A percentile compares a stretch with the other conserved stretches of the same genome.
These are phyloP conservation scores for Lepidurus packardi DNA, from an alignment of 1,140 invertebrate genomes.

Conservation along the genomic window DNA sequence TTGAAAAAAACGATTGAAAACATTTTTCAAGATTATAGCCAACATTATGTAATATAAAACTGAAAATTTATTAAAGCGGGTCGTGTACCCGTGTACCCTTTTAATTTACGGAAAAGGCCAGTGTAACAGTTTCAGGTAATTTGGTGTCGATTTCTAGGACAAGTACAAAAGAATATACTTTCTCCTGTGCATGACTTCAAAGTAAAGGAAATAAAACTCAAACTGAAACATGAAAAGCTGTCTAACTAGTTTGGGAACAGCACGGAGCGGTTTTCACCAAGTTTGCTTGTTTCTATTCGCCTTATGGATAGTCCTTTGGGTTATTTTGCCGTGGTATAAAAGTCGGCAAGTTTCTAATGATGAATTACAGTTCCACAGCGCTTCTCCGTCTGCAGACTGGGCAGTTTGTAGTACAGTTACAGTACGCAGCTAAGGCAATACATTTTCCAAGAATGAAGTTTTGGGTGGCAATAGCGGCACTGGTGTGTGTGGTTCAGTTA, in stretches of 20 bases:
- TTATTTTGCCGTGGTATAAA: neutral
- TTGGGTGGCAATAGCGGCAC: neutral
- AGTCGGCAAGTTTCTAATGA: neutral
- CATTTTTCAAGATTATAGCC: no score
- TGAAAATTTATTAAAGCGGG: no score
- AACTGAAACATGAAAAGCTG: neutral
- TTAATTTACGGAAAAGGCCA: neutral
- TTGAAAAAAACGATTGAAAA: neutral
- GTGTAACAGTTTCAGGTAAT: neutral
- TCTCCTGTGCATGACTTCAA: neutral
- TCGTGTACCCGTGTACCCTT: neutral
- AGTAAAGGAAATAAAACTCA: neutral
- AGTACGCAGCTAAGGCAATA: neutral
- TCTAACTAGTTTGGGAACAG: neutral
- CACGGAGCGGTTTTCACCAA: neutral
- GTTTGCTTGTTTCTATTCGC: neutral
- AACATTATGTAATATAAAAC: no score
- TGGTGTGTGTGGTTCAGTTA: neutral
- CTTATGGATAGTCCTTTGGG: neutral
- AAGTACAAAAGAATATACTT: neutral
- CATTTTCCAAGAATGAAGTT: neutral
- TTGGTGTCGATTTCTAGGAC: neutral
- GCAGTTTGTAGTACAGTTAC: neutral
- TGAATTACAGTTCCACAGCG: neutral
- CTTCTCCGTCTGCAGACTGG: neutral